Evolutionary conservation across 1,140 invertebrate species (phyloP).

Genomic region (Anastatus disparis): DNA sequence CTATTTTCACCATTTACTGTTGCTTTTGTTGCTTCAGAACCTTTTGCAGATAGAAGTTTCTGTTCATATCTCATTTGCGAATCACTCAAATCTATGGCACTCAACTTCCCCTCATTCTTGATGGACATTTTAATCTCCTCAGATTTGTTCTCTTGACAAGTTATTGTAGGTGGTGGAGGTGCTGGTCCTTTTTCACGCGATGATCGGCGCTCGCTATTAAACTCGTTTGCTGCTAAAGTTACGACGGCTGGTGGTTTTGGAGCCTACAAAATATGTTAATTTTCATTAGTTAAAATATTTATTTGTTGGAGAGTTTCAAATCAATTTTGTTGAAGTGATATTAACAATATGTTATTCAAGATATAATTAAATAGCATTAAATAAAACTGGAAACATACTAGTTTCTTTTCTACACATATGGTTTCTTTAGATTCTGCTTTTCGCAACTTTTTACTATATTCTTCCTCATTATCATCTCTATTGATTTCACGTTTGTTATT

Average conservation of each 20-base stretch:
- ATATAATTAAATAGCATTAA: too few species aligned
- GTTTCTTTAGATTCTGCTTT: constrained; percentile 66
- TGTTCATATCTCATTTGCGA: constrained; percentile 30
- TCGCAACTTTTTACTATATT: constrained; percentile 65
- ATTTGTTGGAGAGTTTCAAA: too few species aligned
- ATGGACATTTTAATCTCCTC: constrained; percentile 43
- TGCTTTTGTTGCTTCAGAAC: not conserved
- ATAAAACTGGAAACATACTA: too few species aligned
- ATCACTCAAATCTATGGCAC: constrained; percentile 47
- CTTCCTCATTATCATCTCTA: constrained; percentile 65
- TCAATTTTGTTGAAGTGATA: too few species aligned
- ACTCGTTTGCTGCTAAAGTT: constrained; percentile 42
- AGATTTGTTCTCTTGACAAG: constrained; percentile 55
- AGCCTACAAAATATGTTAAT: constrained; percentile 52
- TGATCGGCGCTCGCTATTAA: constrained; percentile 57
- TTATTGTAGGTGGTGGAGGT: constrained; percentile 63
- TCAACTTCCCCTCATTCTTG: constrained; percentile 49
- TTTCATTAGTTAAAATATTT: too few species aligned
- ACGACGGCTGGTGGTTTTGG: constrained; percentile 63
- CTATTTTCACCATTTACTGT: constrained; percentile 40
- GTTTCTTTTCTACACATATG: constrained; percentile 66
- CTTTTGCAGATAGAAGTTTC: not conserved
- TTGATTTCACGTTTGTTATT: constrained; percentile 65
- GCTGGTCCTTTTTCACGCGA: constrained; percentile 70
- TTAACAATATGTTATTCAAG: too few species aligned